phyloP scores from a whole-genome alignment of 2,113 vertebrate species.

The Oostethus manadensis region DNA sequence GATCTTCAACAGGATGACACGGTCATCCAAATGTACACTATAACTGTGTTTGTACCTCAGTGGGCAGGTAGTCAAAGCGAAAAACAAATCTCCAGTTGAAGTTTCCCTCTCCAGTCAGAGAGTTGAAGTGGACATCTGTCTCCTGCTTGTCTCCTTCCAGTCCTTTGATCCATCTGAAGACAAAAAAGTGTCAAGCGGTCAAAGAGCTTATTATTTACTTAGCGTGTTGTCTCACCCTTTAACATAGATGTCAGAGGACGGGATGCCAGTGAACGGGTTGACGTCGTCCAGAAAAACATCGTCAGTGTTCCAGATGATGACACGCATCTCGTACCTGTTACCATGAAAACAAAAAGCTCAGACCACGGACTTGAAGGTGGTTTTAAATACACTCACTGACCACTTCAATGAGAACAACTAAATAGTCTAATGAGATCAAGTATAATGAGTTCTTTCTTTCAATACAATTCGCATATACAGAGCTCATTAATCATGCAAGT shows the following conservation, averaged over 20 bases:
- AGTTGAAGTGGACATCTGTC: constrained; percentile 94
- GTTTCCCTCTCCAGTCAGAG: constrained; percentile 91
- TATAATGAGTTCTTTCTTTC: too few relatives aligned
- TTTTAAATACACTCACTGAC: background rate
- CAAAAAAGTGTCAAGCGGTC: background rate
- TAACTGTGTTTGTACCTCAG: constrained; percentile 59
- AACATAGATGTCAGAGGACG: constrained; percentile 90
- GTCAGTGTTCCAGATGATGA: constrained; percentile 92
- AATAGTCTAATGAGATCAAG: too few relatives aligned
- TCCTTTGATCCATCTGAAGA: constrained; percentile 87
- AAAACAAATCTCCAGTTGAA: constrained; percentile 96
- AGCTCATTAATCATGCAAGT: background rate
- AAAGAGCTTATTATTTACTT: background rate
- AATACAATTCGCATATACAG: too few relatives aligned
- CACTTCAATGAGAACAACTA: too few relatives aligned
- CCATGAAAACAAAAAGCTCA: constrained; percentile 12
- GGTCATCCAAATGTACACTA: background rate
- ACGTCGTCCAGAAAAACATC: constrained; percentile 88
- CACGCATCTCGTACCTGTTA: constrained; percentile 83
- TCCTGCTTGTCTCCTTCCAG: constrained; percentile 86
- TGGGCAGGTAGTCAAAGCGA: constrained; percentile 86
- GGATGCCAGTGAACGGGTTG: constrained; percentile 85
- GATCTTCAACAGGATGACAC: too few relatives aligned
- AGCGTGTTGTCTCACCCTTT: constrained; percentile 75
- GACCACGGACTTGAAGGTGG: background rate